Base-by-base conservation (phyloP, 2,797 vertebrate genomes). In the Eleutherodactylus coqui region DNA sequence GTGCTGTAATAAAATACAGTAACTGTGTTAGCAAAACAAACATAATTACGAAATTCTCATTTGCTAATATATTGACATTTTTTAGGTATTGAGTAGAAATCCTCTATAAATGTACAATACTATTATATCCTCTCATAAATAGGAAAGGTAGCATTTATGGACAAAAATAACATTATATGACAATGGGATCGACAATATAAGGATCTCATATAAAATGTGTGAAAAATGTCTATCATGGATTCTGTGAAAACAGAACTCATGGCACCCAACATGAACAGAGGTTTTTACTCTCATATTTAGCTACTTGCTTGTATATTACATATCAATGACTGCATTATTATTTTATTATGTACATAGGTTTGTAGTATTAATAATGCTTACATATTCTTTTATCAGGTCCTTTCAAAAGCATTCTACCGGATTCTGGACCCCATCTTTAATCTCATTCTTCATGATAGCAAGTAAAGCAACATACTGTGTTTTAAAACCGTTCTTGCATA, bases 361-460 rank as follows among this genome's bases (percentile, higher is more conserved):
- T n/a, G n/a, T n/a, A n/a, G n/a, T n/a, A n/a, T 41, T 53, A n/a
- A 47, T 29, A 64, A 67, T 72, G 32, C 21, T 13, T 76, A 60
- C 24, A 36, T 72, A 45, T 87, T 64, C 5, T 70, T 21, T 60
- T 24, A 16, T 73, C 79, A 88, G 88, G 88, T 88, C 77, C 83
- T 88, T 43, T 88, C 88, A 55, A 87, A 87, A 77, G 82, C 85
- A n/a, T 88, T 88, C 58, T 86, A 88, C 60, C 84, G 73, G 70
- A 85, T 85, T 41, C 55, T 88, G 88, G 88, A 88, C 81, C 85
- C 88, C 14, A 77, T 88, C 72, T 88, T 88, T 67, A 88, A 73
- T 64, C 67, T 60, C 43, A 62, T 88, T 78, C 85, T 88, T 62
- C 70, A 78, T 53, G 88, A 88, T 38, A 51, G 83, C 49, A 87